A percentile compares a stretch with the other conserved stretches of the same genome.
phyloP scores from a whole-genome alignment of 1,140 invertebrate genomes.

The Elymnias hypermnestra region DNA sequence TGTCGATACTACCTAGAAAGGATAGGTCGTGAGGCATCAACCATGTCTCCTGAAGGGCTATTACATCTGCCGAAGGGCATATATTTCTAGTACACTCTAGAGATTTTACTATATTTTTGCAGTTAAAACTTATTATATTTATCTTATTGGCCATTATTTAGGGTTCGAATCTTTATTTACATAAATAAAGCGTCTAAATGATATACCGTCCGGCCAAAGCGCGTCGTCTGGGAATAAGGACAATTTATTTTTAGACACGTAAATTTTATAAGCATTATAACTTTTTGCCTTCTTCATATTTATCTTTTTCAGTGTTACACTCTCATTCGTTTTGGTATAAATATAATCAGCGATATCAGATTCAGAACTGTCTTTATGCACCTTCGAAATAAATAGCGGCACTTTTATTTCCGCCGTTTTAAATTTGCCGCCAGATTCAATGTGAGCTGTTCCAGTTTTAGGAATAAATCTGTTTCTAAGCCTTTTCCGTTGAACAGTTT shows the following conservation, averaged over 20 bases:
- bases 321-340: slow-evolving; percentile 15
- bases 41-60: too few species aligned
- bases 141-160: too few species aligned
- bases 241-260: slow-evolving; percentile 18
- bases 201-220: too few species aligned
- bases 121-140: too few species aligned
- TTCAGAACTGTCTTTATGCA: slow-evolving; percentile 12
- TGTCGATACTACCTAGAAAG: too few species aligned
- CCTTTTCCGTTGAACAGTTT: background rate
- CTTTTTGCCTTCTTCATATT: slow-evolving; percentile 18
- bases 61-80: too few species aligned
- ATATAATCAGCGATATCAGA: slow-evolving; percentile 21
- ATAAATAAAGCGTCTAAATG: too few species aligned
- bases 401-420: slow-evolving; percentile 11
- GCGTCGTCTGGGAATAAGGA: too few species aligned
- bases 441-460: background rate
- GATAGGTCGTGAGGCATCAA: too few species aligned
- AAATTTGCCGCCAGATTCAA: background rate
- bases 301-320: slow-evolving; percentile 19
- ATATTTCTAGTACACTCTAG: too few species aligned
- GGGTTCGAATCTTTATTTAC: too few species aligned
- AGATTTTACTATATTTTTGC: too few species aligned
- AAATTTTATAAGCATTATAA: slow-evolving; percentile 23
- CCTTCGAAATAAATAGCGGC: slow-evolving; percentile 18
- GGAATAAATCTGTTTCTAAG: background rate